Conservation (phyloP, 2,888 invertebrate species). For the Dolomedes plantarius region DNA sequence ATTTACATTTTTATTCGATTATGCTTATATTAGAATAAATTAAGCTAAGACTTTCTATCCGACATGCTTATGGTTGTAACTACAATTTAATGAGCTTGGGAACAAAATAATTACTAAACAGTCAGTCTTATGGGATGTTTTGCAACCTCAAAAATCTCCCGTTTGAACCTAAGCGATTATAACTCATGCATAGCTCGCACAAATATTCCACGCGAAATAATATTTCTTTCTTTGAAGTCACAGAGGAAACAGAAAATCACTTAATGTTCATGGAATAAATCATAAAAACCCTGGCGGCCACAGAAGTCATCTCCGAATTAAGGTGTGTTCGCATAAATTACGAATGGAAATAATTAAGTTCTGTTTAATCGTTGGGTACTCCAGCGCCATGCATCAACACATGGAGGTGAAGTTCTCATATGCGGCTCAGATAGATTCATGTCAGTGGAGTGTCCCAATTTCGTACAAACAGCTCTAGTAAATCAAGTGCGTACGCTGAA, state of each 20-base stretch:
- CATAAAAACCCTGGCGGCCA: not conserved
- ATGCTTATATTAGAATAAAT: too few species aligned
- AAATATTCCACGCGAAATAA: too few species aligned
- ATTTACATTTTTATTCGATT: too few species aligned
- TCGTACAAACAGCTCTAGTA: not conserved
- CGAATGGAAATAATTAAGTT: not conserved
- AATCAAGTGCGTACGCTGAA: too few species aligned
- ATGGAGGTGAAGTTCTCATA: not conserved
- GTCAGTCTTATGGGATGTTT: too few species aligned
- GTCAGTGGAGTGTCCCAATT: not conserved
- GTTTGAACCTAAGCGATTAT: too few species aligned
- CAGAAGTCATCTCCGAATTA: not conserved
- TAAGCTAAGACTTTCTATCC: too few species aligned
- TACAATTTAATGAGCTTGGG: too few species aligned
- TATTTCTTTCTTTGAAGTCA: not conserved
- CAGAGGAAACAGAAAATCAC: not conserved
- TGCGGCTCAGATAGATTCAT: not conserved
- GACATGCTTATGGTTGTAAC: too few species aligned
- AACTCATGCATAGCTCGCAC: too few species aligned
- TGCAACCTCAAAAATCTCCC: too few species aligned
- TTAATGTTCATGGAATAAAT: not conserved
- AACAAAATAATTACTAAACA: too few species aligned
- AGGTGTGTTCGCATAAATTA: slow-evolving; percentile 19
- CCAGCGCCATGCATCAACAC: not conserved
- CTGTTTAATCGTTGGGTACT: not conserved